phyloP scores from a whole-genome alignment of 1,140 invertebrate species.

The Plutomurus gul region DNA sequence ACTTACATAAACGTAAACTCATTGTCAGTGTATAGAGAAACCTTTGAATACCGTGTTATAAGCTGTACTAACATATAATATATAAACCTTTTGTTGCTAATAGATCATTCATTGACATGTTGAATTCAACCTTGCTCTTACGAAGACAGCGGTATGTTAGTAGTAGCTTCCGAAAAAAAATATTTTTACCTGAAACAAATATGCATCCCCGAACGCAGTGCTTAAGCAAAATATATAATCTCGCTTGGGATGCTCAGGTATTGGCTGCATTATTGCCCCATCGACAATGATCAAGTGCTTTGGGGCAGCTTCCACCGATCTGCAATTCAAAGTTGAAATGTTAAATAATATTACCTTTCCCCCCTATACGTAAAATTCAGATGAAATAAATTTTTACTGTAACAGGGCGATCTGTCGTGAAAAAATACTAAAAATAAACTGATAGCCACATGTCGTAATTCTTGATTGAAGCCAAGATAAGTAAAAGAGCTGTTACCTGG shows the following conservation, averaged over 20 bases:
- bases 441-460: too few relatives aligned
- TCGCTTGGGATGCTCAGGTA: slow-evolving; percentile 95
- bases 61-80: too few relatives aligned
- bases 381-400: too few relatives aligned
- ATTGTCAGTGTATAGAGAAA: too few relatives aligned
- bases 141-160: too few relatives aligned
- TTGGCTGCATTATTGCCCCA: slow-evolving; percentile 96
- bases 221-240: slow-evolving; percentile 98
- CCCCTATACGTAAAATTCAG: background rate
- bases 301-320: slow-evolving; percentile 84
- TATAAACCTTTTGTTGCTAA: too few relatives aligned
- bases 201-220: slow-evolving; percentile 96
- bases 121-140: too few relatives aligned
- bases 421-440: too few relatives aligned
- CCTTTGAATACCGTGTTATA: too few relatives aligned
- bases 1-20: too few relatives aligned
- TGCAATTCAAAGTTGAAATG: slow-evolving; percentile 5
- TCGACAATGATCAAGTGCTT: slow-evolving; percentile 96
- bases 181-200: slow-evolving; percentile 88
- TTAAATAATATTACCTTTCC: background rate
- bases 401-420: too few relatives aligned
- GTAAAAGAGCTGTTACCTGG: slow-evolving; percentile 60
- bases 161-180: background rate
- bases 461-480: background rate
- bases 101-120: too few relatives aligned